Evolutionary conservation across 2,797 vertebrate genomes (phyloP), one percentile per base, ranked within the genome.

Genomic region (Lithobates sylvaticus): DNA sequence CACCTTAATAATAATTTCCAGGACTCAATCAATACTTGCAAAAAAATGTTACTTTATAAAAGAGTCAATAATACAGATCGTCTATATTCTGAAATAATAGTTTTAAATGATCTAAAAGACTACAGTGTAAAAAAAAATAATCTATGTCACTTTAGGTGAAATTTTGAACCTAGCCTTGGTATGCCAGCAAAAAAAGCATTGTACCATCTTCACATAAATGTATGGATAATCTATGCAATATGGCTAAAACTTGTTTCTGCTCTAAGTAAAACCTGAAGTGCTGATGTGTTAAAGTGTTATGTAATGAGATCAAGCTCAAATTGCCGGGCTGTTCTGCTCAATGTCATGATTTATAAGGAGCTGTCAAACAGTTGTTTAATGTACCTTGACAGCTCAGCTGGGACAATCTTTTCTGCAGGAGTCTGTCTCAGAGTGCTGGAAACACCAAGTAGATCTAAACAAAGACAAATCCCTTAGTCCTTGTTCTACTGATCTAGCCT

Each of bases 281-380:
- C 13, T 78, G 36, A 68, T 76, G 61, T 65, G 12, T 50, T 68
- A 32, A 44, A 76, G 39, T 32, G 39, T 15, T 76, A 74, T 50
- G 76, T 50, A 76, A 68, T 76, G 34, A 76, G 58, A 68, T 75
- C 34, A 75, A 23, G 36, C 18, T 68, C n/a, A 67, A 44, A n/a
- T 39, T 75, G n/a, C 67, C n/a, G 70, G 10, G 39, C 26, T 42
- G 8, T 71, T 27, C 81, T 54, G 27, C 15, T 34, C 26, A 76
- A 68, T 26, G 42, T 76, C 27, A 75, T 44, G 54, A 67, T 76
- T 83, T 83, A 47, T 50, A 83, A 75, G 27, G 26, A 18, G 42
- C 64, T 68, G 73, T 50, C 73, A 54, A 69, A 84, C 27, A 27
- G 32, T 82, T 36, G 61, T 69, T 84, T 84, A 84, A 76, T 69